These are phyloP conservation scores for Patiria pectinifera DNA, from an alignment of 53 echinoderm and acorn worm genomes.

Conservation along the genomic window DNA sequence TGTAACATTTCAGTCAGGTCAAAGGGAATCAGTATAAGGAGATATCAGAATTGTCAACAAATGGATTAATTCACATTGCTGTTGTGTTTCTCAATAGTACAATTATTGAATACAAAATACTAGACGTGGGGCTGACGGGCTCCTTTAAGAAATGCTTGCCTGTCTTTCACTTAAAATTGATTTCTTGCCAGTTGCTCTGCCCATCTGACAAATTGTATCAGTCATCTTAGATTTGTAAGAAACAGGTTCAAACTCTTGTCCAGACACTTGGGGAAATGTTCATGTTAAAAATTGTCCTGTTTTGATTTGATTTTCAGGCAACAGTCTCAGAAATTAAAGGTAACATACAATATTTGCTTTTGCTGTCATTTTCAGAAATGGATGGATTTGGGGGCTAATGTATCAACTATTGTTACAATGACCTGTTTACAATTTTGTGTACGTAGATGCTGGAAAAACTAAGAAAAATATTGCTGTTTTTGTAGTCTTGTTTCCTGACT, in stretches of 20 bases:
- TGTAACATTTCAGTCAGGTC: too few relatives aligned
- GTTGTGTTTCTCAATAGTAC: too few relatives aligned
- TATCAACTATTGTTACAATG: too few relatives aligned
- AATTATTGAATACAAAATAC: neutral
- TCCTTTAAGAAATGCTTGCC: neutral
- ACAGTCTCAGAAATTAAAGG: neutral
- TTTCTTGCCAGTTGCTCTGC: neutral
- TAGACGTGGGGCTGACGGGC: neutral
- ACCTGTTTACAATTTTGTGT: too few relatives aligned
- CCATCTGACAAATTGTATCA: slow-evolving; percentile 16
- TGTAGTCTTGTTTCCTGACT: too few relatives aligned
- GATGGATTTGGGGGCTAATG: too few relatives aligned
- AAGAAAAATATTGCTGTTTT: too few relatives aligned
- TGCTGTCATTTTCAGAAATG: neutral
- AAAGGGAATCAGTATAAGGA: too few relatives aligned
- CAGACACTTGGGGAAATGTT: neutral
- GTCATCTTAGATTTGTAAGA: neutral
- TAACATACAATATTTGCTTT: too few relatives aligned
- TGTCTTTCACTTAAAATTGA: neutral
- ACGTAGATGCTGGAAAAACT: too few relatives aligned
- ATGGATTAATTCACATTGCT: neutral
- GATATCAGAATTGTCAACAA: too few relatives aligned
- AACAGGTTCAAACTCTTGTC: neutral
- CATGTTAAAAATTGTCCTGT: neutral
- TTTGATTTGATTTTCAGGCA: neutral